These are phyloP conservation scores for Pterocles burchelli DNA, from an alignment of 2,113 vertebrate species.

Conservation along the genomic window DNA sequence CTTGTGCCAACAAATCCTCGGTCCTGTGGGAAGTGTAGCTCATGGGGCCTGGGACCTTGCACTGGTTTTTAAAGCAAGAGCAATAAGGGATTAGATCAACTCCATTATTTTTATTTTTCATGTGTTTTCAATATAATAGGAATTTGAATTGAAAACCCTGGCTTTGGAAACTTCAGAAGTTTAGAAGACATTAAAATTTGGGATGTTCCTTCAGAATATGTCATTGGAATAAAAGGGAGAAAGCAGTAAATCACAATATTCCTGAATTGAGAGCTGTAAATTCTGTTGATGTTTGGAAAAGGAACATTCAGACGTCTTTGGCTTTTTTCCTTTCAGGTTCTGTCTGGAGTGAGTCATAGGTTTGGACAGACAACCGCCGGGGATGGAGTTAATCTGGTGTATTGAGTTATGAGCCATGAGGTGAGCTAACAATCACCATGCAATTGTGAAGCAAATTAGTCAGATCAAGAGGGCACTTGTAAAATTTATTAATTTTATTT, in stretches of 20 bases:
- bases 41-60: not conserved
- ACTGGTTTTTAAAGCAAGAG: not conserved
- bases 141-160: not conserved
- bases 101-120: not conserved
- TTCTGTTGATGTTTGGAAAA: not conserved
- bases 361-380: not conserved
- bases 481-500: slow-evolving; percentile 23
- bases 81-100: not conserved
- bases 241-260: not conserved
- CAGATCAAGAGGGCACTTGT: slow-evolving; percentile 28
- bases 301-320: not conserved
- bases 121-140: not conserved
- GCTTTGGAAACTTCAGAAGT: not conserved
- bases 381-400: not conserved
- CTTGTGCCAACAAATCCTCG: not conserved
- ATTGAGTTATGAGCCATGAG: not conserved
- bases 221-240: not conserved
- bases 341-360: not conserved
- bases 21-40: not conserved
- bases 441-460: slow-evolving; percentile 4
- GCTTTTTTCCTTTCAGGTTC: not conserved
- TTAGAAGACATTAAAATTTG: not conserved
- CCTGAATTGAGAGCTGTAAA: not conserved
- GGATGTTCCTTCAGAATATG: not conserved
- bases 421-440: not conserved